A percentile compares a stretch with the other conserved stretches of the same genome.
phyloP scores from a whole-genome alignment of 2,113 vertebrate genomes.

The Gadus chalcogrammus region DNA sequence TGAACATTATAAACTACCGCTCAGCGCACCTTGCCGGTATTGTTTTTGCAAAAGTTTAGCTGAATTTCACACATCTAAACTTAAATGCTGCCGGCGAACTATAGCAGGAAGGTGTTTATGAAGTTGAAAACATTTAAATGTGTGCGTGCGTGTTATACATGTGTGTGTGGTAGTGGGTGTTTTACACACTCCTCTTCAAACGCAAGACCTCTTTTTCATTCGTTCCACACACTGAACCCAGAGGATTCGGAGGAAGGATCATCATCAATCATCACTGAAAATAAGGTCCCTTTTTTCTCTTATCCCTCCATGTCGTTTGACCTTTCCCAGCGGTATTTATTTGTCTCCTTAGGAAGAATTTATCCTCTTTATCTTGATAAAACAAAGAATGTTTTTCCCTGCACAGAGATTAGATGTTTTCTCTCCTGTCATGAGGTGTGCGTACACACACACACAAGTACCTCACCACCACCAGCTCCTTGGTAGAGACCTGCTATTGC shows the following conservation, averaged over 20 bases:
- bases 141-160: not conserved
- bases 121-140: constrained; percentile 9
- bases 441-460: constrained; percentile 4
- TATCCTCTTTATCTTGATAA: constrained; percentile 61
- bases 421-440: constrained; percentile 16
- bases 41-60: too few species aligned
- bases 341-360: constrained; percentile 35
- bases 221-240: constrained; percentile 42
- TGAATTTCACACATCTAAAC: too few species aligned
- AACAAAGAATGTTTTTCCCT: constrained; percentile 45
- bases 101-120: too few species aligned
- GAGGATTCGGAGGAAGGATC: constrained; percentile 33
- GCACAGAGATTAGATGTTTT: constrained; percentile 17
- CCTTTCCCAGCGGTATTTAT: constrained; percentile 46
- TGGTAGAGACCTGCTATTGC: too few species aligned
- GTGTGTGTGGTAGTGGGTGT: constrained; percentile 12
- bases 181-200: constrained; percentile 32
- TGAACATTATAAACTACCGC: too few species aligned
- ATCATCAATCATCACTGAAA: constrained; percentile 65
- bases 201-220: constrained; percentile 39
- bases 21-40: too few species aligned
- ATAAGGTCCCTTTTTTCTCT: constrained; percentile 8
- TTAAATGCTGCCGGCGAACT: too few species aligned
- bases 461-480: too few species aligned
- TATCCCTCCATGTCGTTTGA: constrained; percentile 50